Base-by-base conservation (phyloP, 1,140 invertebrate species). In the Hylyphantes graminicola region DNA sequence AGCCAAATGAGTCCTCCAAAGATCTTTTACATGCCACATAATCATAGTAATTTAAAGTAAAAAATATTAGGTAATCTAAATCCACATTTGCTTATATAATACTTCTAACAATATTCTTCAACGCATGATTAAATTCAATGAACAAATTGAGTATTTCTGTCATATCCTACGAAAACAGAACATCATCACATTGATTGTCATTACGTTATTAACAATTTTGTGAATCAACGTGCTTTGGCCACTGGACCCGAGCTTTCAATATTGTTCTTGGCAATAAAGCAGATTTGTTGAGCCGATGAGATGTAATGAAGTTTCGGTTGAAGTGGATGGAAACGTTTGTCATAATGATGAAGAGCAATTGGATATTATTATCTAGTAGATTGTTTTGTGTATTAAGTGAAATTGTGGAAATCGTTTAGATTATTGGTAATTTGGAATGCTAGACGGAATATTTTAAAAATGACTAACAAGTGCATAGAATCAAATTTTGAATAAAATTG, bases 271-370 rank as follows among this genome's bases (percentile, higher is more conserved):
- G 64, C n/a, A 17, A 67, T 35, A 67, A 67, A 67, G 64, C 64
- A 67, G 64, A 67, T 67, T 67, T 12, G 12, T 67, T 12, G 17
- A 12, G 15, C 17, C 15, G n/a, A 19, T 12, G 35, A 35, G 64
- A 67, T 35, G 64, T 67, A 67, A 67, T 67, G 64, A 67, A 67
- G 64, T 67, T 67, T 67, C 57, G 57, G 12, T 61, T 61, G 12
- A 17, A 61, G 57, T 3, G 12, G 6, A 12, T 6, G 57, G 57
- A 61, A 12, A 61, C 57, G 57, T 35, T 2, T 61, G 57, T 61
- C 57, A 17, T 61, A 61, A 15, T 61, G 57, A 61, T 61, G 12
- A 17, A 17, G 57, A 17, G 17, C 57, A 17, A 17, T 61, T 17
- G 35, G 5, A 5, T 1, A 35, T 35, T 35, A 35, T 35, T 35